Percentiles rank a stretch among this genome's conserved stretches.
These are phyloP conservation scores for Forficula auricularia DNA, from an alignment of 1,140 invertebrate genomes.

Conservation along the genomic window DNA sequence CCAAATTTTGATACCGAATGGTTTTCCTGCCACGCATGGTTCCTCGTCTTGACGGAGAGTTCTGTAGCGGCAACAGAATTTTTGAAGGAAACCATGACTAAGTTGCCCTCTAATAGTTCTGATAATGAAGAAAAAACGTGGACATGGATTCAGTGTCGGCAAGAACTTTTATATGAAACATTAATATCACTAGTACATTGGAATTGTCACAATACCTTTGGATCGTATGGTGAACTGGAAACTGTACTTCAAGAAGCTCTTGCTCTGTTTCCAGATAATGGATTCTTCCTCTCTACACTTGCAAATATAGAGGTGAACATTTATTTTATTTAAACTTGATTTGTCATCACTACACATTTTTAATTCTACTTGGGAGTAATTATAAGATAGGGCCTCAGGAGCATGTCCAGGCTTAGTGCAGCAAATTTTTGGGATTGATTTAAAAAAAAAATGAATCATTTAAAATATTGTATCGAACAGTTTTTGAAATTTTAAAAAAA, in stretches of 20 bases:
- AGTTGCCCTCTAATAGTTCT: neutral
- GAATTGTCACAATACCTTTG: slow-evolving; percentile 17
- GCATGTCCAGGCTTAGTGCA: no score
- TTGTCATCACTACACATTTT: neutral
- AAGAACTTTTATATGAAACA: slow-evolving; percentile 29
- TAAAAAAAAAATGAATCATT: no score
- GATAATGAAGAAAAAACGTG: no score
- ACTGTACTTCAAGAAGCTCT: slow-evolving; percentile 20
- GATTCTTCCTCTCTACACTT: slow-evolving; percentile 29
- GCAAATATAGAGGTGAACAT: slow-evolving; percentile 24
- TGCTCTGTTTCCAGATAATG: slow-evolving; percentile 34
- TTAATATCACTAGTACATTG: slow-evolving; percentile 28
- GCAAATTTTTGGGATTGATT: no score
- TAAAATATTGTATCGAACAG: no score
- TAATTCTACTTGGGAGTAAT: neutral
- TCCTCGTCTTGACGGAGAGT: slow-evolving; percentile 26
- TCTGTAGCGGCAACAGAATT: slow-evolving; percentile 19
- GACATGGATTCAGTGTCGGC: slow-evolving; percentile 1
- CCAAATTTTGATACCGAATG: slow-evolving; percentile 32
- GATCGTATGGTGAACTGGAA: slow-evolving; percentile 8
- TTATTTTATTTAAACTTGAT: slow-evolving; percentile 1
- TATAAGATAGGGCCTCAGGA: no score
- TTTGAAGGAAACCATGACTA: slow-evolving; percentile 20
- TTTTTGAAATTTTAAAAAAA: no score
- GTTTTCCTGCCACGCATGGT: slow-evolving; percentile 34